Conservation (phyloP, 2,888 invertebrate species). For the Phalera bucephala region DNA sequence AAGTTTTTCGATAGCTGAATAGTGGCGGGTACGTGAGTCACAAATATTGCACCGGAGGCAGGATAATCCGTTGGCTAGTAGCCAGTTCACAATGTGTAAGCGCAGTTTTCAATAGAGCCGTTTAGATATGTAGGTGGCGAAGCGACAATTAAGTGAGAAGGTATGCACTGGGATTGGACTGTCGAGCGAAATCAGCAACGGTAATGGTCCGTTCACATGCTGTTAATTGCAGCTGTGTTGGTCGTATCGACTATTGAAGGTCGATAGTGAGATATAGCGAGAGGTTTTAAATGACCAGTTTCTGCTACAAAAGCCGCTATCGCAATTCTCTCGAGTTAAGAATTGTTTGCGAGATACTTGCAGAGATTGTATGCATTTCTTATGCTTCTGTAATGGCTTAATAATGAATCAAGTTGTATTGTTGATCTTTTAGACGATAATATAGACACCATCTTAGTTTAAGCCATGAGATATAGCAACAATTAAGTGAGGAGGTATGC, state of each 20-base stretch:
- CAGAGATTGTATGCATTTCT: too few relatives aligned
- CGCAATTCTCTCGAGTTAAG: too few relatives aligned
- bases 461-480: too few relatives aligned
- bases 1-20: constrained; percentile 80
- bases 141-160: constrained; percentile 37
- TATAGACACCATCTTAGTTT: too few relatives aligned
- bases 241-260: too few relatives aligned
- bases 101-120: constrained; percentile 43
- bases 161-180: constrained; percentile 24
- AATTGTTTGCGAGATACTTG: too few relatives aligned
- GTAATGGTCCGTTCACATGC: constrained; percentile 4
- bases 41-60: constrained; percentile 67
- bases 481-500: constrained; percentile 33
- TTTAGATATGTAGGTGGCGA: constrained; percentile 35
- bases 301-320: too few relatives aligned
- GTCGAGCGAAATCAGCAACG: constrained; percentile 1
- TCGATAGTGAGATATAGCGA: too few relatives aligned
- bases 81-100: constrained; percentile 77
- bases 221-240: neutral
- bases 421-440: too few relatives aligned
- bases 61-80: constrained; percentile 72
- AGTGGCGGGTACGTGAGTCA: constrained; percentile 70
- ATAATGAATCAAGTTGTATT: too few relatives aligned
- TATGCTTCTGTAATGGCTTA: too few relatives aligned
- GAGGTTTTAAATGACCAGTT: too few relatives aligned